Evolutionary conservation across 2,113 vertebrate genomes (phyloP), one percentile per base, ranked within the genome.

Genomic region (Hippocampus barbouri): DNA sequence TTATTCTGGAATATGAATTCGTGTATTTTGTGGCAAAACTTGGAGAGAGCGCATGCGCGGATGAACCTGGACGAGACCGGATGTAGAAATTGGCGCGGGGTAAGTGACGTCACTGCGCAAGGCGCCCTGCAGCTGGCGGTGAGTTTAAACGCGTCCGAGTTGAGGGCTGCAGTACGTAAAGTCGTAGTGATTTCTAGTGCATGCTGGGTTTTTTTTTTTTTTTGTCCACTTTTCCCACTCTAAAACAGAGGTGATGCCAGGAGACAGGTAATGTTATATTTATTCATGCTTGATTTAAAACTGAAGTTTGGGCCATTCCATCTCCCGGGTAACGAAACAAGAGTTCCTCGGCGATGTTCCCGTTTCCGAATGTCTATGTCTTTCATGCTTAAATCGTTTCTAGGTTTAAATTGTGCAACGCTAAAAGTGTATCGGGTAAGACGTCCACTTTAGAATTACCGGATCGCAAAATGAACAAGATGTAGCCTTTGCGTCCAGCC

Each of bases 111-210:
- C 6, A 27, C 8, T 7, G 20, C 21, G 34, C 6, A 23, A 34
- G 34, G 69, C 73, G 75, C 71, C 54, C 4, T 3, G 57, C 38
- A 0, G 70, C 53, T 68, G 79, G 83, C 85, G 79, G 49, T 47
- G 38, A 62, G 68, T 89, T 89, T 87, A 85, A 47, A 89, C 83
- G 79, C 69, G 78, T 80, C 76, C 6, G 0, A 2, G 41, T 62
- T 41, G 59, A 69, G 47, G 23, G 27, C 7, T 30, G 0, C 43
- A 7, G 41, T 20, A 14, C 7, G 41, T 6, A 20, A 18, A 18
- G 5, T 51, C 15, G 23, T 15, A 60, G 34, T 15, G 5, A 1
- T 5, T 12, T 3, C 0, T 1, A n/a, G 4, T 2, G 8, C 6
- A 21, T 45, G 59, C n/a, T 18, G 27, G 27, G 27, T 1, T 25